Base-by-base conservation (phyloP, 2,113 vertebrate genomes). In the Rhineura floridana region DNA sequence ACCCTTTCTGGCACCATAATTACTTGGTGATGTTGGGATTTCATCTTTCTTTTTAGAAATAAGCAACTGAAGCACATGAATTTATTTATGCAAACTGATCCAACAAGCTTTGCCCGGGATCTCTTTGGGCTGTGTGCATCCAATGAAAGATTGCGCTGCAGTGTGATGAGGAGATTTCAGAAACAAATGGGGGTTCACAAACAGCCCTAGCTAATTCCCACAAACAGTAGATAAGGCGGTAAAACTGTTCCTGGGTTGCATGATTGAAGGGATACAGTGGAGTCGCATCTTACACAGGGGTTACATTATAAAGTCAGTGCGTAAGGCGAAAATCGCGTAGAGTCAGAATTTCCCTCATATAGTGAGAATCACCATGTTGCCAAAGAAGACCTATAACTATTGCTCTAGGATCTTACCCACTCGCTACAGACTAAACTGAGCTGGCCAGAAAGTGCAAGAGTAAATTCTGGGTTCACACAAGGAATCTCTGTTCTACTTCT, bases 351-450 rank as follows among this genome's bases (percentile, higher is more conserved):
- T n/a, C n/a, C n/a, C n/a, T n/a, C n/a, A n/a, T n/a, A 99, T 98
- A 33, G 99, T 99, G 28, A 99, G 96, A 90, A 99, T 93, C 96
- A 99, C 98, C 98, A 99, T 99, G 55, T n/a, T n/a, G n/a, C n/a
- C n/a, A n/a, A n/a, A n/a, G 39, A 88, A 7, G 50, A 63, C 59
- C 50, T 3, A 28, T 17, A 42, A 23, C 79, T 42, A 55, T 39
- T 15, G 59, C 70, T 33, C 1, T 70, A n/a, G 44, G 21, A n/a
- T 23, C 39, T 67, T 25, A 2, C 2, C 44, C 12, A 4, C 28
- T 13, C 33, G 73, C 21, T 33, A 25, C 7, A 52, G 11, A 39
- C 91, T 87, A 15, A 19, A 95, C 95, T 96, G 96, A 96, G 96
- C 85, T 91, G 75, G 89, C 95, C 96, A 96, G 96, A 96, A 97